These are phyloP conservation scores for Glaucidium brasilianum DNA, from an alignment of 2,113 vertebrate species.

Conservation along the genomic window DNA sequence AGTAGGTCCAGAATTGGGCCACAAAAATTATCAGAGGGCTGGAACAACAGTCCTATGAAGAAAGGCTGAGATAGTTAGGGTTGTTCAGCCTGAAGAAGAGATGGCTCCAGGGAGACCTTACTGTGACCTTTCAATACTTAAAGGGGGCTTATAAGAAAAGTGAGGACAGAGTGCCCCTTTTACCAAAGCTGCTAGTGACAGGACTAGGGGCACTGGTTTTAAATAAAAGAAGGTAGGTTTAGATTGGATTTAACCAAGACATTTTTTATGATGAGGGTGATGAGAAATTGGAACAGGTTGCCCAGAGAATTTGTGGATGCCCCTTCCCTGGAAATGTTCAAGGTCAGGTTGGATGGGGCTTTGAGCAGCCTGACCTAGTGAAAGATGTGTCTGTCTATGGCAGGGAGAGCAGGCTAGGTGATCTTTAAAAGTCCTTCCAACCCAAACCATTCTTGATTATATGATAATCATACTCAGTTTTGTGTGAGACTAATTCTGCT, in stretches of 20 bases:
- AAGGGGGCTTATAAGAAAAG: no score
- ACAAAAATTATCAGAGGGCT: neutral
- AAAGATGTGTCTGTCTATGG: neutral
- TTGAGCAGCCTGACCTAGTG: neutral
- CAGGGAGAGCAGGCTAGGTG: neutral
- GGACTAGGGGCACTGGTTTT: no score
- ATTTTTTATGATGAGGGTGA: accelerated
- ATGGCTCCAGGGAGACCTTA: neutral
- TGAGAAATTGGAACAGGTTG: neutral
- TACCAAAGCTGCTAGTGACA: no score
- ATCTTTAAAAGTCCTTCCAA: neutral
- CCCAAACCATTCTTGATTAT: neutral
- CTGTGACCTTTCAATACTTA: no score
- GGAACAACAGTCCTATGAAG: neutral
- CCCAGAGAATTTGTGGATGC: neutral
- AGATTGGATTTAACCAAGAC: neutral
- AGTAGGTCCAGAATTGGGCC: accelerated
- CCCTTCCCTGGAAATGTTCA: neutral
- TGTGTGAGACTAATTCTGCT: neutral
- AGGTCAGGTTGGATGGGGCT: neutral
- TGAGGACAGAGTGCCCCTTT: no score
- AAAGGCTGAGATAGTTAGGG: no score
- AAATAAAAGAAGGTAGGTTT: neutral
- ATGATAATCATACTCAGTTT: neutral
- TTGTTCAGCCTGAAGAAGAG: neutral